Conservation (phyloP, 2,797 vertebrate genomes). For the Scleropages formosus region DNA sequence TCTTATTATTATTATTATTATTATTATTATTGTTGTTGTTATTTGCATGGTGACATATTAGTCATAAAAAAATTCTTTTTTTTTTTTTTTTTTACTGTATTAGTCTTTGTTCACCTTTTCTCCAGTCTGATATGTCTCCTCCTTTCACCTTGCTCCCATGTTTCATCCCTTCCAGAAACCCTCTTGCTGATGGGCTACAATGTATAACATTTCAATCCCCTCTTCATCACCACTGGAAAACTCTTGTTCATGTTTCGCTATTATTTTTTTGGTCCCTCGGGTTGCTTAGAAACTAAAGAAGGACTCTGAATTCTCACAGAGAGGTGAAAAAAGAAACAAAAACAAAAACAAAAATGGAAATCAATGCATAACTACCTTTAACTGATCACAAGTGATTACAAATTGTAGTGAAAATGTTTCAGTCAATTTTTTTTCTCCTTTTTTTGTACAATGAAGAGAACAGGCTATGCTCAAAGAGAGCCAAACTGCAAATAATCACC, state of each 20-base stretch:
- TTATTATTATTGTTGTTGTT: too few species aligned
- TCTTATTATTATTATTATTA: too few species aligned
- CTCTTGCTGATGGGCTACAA: too few species aligned
- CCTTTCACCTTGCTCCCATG: too few species aligned
- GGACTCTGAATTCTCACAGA: not conserved
- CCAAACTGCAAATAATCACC: conserved; percentile 34
- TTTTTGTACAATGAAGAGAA: conserved; percentile 34
- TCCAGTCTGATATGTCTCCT: too few species aligned
- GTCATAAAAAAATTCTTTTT: too few species aligned
- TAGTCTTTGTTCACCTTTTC: too few species aligned
- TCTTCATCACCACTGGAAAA: too few species aligned
- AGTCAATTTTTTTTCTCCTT: conserved; percentile 5
- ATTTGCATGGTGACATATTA: too few species aligned
- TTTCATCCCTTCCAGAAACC: too few species aligned
- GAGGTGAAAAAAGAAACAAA: not conserved
- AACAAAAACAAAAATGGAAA: not conserved
- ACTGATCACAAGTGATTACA: conserved; percentile 10
- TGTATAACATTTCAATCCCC: too few species aligned
- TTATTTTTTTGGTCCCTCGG: conserved; percentile 2
- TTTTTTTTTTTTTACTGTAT: too few species aligned
- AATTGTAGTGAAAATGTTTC: not conserved
- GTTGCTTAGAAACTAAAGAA: not conserved
- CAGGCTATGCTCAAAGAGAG: conserved; percentile 28
- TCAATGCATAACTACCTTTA: conserved; percentile 9
- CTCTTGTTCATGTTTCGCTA: conserved; percentile 7